phyloP scores from a whole-genome alignment of 2,113 vertebrate genomes.

The Vidua macroura region DNA sequence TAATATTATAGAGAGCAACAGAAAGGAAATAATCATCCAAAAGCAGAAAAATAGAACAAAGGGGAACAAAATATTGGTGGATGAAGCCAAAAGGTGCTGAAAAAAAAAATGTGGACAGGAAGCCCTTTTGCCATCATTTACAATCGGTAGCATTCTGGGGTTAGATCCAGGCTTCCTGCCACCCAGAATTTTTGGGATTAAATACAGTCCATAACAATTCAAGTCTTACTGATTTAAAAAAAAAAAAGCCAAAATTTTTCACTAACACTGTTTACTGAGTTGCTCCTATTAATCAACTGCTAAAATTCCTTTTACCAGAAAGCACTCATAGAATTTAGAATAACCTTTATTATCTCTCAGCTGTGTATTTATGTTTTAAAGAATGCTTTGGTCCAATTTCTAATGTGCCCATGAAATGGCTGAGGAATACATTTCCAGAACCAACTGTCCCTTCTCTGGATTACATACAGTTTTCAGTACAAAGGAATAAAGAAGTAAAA shows the following conservation, averaged over 20 bases:
- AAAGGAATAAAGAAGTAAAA: not conserved
- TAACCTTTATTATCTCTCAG: not conserved
- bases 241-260: not conserved
- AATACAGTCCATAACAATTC: not conserved
- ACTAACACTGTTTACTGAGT: not conserved
- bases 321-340: not conserved
- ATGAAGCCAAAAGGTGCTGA: not conserved
- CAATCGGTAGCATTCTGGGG: accelerated
- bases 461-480: not conserved
- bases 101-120: not conserved
- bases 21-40: not conserved
- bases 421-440: not conserved
- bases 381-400: not conserved
- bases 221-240: not conserved
- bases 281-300: not conserved
- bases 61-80: not conserved
- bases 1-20: not conserved
- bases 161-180: not conserved
- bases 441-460: not conserved
- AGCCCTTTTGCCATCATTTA: not conserved
- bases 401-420: not conserved
- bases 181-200: not conserved
- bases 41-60: not conserved
- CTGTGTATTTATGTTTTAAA: not conserved
- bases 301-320: not conserved